Conservation (phyloP, 1,140 invertebrate species). For the Drosophila prosaltans region DNA sequence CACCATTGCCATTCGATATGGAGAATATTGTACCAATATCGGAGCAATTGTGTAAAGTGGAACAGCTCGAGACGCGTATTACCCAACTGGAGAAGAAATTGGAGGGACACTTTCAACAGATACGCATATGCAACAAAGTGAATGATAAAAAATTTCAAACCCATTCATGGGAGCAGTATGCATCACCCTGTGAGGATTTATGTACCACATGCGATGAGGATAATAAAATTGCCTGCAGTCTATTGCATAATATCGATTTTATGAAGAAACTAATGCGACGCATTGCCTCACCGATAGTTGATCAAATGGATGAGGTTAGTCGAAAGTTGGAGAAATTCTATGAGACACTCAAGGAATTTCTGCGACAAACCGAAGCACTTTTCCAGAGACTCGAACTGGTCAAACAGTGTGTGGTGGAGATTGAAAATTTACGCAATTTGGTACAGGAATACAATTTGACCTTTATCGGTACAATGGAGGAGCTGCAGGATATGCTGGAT, state of each 20-base stretch:
- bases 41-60: constrained; percentile 54
- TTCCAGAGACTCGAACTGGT: constrained; percentile 62
- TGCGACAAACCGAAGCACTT: constrained; percentile 46
- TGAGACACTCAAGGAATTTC: constrained; percentile 41
- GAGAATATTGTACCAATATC: constrained; percentile 55
- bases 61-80: constrained; percentile 56
- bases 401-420: constrained; percentile 68
- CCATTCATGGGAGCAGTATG: constrained; percentile 48
- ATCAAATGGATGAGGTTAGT: constrained; percentile 46
- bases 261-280: constrained; percentile 70
- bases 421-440: constrained; percentile 50
- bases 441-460: constrained; percentile 62
- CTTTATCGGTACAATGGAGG: constrained; percentile 76
- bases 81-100: constrained; percentile 53
- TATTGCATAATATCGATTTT: constrained; percentile 66
- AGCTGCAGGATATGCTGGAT: constrained; percentile 80
- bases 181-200: constrained; percentile 67
- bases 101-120: constrained; percentile 66
- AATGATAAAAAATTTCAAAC: constrained; percentile 48
- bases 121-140: constrained; percentile 58
- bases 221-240: constrained; percentile 68
- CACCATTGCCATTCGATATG: constrained; percentile 64
- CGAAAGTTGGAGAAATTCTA: constrained; percentile 51
- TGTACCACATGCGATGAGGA: constrained; percentile 74
- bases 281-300: constrained; percentile 64